These are phyloP conservation scores for Monodelphis domestica DNA, from an alignment of 2,797 vertebrate species.

Conservation along the genomic window DNA sequence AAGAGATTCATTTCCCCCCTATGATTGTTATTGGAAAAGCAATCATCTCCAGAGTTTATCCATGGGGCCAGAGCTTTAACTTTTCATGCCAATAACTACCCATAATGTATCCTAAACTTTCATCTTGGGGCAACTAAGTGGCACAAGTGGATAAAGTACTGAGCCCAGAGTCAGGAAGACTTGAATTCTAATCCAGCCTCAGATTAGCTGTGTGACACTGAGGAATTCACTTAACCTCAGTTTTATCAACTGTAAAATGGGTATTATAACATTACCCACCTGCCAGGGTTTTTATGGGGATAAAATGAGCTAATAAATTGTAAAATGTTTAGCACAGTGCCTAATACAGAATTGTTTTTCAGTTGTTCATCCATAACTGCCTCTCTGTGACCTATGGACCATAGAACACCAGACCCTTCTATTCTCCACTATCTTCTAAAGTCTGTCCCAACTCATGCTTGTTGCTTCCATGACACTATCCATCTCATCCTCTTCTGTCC, in stretches of 20 bases:
- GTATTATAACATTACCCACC: neutral
- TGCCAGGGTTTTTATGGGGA: neutral
- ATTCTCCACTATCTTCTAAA: neutral
- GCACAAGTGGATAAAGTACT: neutral
- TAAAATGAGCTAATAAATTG: neutral
- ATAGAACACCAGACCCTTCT: neutral
- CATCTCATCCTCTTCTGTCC: neutral
- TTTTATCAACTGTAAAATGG: neutral
- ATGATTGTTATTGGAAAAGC: neutral
- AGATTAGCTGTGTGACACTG: neutral
- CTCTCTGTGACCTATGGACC: neutral
- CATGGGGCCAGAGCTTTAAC: neutral
- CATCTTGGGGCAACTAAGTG: neutral
- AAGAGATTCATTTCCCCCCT: neutral
- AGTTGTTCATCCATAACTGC: neutral
- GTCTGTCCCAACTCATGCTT: neutral
- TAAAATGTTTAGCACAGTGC: neutral
- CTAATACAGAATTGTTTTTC: neutral
- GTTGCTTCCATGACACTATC: neutral
- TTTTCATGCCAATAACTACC: neutral
- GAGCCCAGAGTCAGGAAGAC: neutral
- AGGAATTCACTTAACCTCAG: neutral
- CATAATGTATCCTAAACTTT: neutral
- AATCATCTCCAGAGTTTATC: neutral
- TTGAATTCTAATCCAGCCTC: neutral